These are phyloP conservation scores for Plotosus lineatus DNA, from an alignment of 2,113 vertebrate genomes.

Conservation along the genomic window DNA sequence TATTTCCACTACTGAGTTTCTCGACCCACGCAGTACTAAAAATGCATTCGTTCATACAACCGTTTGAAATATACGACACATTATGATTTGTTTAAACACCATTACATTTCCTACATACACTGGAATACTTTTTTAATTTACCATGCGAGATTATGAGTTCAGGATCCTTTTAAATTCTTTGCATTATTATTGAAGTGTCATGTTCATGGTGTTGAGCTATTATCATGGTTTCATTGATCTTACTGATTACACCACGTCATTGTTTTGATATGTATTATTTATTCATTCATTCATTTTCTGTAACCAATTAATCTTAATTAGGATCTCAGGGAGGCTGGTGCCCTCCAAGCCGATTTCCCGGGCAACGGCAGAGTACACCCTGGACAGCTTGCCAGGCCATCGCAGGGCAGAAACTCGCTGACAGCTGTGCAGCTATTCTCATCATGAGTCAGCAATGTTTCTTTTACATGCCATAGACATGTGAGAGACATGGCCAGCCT, in stretches of 20 bases:
- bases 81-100: neutral
- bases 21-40: neutral
- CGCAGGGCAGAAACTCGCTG: too few species aligned
- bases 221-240: neutral
- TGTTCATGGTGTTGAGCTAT: neutral
- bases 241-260: conserved; percentile 8
- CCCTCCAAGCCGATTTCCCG: too few species aligned
- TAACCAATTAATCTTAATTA: too few species aligned
- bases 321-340: too few species aligned
- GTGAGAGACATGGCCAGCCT: too few species aligned
- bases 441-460: too few species aligned
- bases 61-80: neutral
- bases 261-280: too few species aligned
- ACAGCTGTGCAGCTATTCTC: too few species aligned
- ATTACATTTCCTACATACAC: neutral
- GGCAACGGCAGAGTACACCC: too few species aligned
- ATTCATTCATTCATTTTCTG: too few species aligned
- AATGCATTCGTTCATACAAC: neutral
- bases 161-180: neutral
- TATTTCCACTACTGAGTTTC: neutral
- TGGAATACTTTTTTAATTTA: neutral
- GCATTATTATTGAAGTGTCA: neutral
- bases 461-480: too few species aligned
- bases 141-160: neutral
- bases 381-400: too few species aligned